These are phyloP conservation scores for Anagrus nilaparvatae DNA, from an alignment of 1,140 invertebrate genomes.

Conservation along the genomic window DNA sequence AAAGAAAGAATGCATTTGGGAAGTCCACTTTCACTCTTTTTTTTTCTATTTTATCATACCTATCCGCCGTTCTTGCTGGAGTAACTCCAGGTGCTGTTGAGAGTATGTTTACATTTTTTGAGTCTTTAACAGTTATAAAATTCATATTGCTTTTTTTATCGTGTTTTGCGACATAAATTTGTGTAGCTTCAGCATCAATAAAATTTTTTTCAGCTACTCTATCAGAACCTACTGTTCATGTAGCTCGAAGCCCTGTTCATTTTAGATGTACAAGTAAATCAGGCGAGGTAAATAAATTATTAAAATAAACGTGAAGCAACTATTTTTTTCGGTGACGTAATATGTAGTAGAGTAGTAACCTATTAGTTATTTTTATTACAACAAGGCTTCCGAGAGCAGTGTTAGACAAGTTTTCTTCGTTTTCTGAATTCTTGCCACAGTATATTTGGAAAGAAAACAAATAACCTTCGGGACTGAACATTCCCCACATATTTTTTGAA, in stretches of 20 bases:
- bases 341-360: background rate
- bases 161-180: background rate
- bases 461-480: slow-evolving; percentile 7
- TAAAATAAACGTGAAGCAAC: slow-evolving; percentile 10
- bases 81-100: slow-evolving; percentile 9
- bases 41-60: background rate
- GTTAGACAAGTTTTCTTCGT: slow-evolving; percentile 2
- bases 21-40: background rate
- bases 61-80: too few relatives aligned
- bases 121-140: slow-evolving; percentile 12
- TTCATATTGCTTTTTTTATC: slow-evolving; percentile 10
- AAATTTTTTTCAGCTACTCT: slow-evolving; percentile 5
- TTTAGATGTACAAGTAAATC: slow-evolving; percentile 10
- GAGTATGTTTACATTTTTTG: slow-evolving; percentile 7
- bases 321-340: background rate
- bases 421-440: slow-evolving; percentile 8
- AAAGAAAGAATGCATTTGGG: background rate
- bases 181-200: background rate
- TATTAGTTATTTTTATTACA: slow-evolving; percentile 6
- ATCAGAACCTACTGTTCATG: background rate
- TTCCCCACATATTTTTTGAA: slow-evolving; percentile 15
- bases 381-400: slow-evolving; percentile 8
- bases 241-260: background rate
- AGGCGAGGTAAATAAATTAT: slow-evolving; percentile 10
- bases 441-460: slow-evolving; percentile 9